A percentile compares a stretch with the other conserved stretches of the same genome.
phyloP scores from a whole-genome alignment of 2,888 invertebrate genomes.

The Lepidonotus clava region DNA sequence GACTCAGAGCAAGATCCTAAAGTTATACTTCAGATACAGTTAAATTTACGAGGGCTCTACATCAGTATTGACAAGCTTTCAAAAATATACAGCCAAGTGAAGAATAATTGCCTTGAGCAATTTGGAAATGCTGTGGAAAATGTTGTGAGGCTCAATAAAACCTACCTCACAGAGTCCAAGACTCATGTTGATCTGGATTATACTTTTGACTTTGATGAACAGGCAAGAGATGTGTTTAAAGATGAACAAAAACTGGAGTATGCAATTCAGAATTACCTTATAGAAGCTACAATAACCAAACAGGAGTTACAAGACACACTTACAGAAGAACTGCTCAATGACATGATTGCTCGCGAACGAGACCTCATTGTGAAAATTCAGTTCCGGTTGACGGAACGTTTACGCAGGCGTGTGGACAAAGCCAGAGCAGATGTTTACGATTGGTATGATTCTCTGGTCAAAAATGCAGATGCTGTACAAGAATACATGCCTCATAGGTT shows the following conservation, averaged over 20 bases:
- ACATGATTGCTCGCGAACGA: background rate
- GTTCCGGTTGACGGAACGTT: slow-evolving; percentile 40
- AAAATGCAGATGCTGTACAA: background rate
- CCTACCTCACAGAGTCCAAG: background rate
- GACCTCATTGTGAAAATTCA: slow-evolving; percentile 28
- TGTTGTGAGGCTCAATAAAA: background rate
- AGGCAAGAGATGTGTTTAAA: background rate
- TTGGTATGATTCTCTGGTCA: background rate
- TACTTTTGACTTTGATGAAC: slow-evolving; percentile 42
- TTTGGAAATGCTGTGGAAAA: background rate
- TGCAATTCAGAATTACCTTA: background rate
- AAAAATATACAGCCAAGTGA: background rate
- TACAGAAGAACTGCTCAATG: slow-evolving; percentile 8
- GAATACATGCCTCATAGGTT: slow-evolving; percentile 46
- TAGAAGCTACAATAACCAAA: background rate
- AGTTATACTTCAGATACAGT: background rate
- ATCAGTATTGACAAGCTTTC: background rate
- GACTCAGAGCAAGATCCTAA: background rate
- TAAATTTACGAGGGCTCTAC: background rate
- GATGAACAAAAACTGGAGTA: too few species aligned
- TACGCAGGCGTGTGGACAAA: slow-evolving; percentile 32
- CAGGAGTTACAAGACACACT: slow-evolving; percentile 29
- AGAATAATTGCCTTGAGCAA: slow-evolving; percentile 15
- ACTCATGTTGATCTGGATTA: slow-evolving; percentile 21
- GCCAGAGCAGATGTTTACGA: slow-evolving; percentile 1